Evolutionary conservation across 2,888 invertebrate species (phyloP).

Genomic region (Anodontia alba): DNA sequence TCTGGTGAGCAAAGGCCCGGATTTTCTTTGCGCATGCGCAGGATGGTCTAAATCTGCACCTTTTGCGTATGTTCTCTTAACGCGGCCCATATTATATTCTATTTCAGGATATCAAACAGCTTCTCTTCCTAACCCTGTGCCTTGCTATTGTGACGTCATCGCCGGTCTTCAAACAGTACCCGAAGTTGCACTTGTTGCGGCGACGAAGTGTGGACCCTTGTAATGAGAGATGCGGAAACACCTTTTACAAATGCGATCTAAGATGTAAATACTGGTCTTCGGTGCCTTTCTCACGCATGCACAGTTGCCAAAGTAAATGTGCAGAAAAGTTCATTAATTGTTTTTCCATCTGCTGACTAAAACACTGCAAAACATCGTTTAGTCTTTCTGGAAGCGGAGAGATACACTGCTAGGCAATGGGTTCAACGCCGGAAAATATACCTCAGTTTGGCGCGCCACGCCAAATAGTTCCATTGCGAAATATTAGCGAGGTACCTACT

Average conservation of each 20-base stretch:
- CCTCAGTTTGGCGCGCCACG: no score
- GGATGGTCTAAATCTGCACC: no score
- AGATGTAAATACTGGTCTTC: constrained; percentile 36
- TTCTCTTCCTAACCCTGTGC: neutral
- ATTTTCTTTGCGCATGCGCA: no score
- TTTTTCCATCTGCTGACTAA: constrained; percentile 32
- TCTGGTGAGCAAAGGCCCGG: no score
- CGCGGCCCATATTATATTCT: neutral
- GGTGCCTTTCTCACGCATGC: constrained; percentile 22
- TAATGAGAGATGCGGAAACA: constrained; percentile 23
- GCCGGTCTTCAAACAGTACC: neutral
- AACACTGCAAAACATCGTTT: neutral
- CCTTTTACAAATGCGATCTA: constrained; percentile 40
- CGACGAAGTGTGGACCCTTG: neutral
- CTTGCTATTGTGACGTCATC: neutral
- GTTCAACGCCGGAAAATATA: neutral
- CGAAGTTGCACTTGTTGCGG: neutral
- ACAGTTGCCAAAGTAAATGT: constrained; percentile 33
- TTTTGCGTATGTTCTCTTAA: no score
- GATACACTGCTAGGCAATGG: neutral
- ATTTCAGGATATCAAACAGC: neutral
- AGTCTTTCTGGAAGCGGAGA: neutral
- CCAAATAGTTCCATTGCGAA: no score
- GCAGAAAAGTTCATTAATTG: constrained; percentile 40
- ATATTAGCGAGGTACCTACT: no score